These are phyloP conservation scores for Drosophila tristis DNA, from an alignment of 1,140 invertebrate species.

Conservation along the genomic window DNA sequence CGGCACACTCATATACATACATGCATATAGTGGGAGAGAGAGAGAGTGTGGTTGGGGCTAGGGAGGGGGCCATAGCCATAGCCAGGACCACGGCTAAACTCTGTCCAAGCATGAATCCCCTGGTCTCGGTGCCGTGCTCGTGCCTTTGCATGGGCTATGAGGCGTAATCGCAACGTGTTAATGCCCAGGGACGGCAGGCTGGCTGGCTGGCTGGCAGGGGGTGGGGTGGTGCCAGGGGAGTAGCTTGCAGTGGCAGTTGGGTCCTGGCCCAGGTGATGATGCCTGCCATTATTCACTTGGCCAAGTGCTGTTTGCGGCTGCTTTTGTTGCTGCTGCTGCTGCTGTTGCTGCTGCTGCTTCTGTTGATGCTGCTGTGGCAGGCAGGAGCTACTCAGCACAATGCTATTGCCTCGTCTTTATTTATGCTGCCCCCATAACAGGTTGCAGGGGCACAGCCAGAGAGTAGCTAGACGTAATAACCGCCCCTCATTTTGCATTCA, in stretches of 20 bases:
- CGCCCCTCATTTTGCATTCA: no score
- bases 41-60: background rate
- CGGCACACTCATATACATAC: background rate
- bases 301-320: conserved; percentile 53
- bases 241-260: conserved; percentile 10
- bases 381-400: conserved; percentile 59
- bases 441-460: no score
- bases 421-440: no score
- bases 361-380: conserved; percentile 25
- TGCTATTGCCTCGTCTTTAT: conserved; percentile 8
- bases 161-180: conserved; percentile 79
- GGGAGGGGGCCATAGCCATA: no score
- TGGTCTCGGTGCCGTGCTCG: conserved; percentile 7
- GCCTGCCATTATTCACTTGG: conserved; percentile 76
- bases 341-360: conserved; percentile 13
- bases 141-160: conserved; percentile 54
- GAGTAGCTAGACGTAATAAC: no score
- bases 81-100: conserved; percentile 7
- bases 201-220: background rate
- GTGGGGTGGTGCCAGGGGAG: no score
- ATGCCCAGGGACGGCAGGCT: conserved; percentile 32
- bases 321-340: conserved; percentile 22
- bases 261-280: conserved; percentile 49
- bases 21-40: no score
- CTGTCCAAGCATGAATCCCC: conserved; percentile 12